phyloP scores from a whole-genome alignment of 2,888 invertebrate genomes.

The Tanypteryx hageni region DNA sequence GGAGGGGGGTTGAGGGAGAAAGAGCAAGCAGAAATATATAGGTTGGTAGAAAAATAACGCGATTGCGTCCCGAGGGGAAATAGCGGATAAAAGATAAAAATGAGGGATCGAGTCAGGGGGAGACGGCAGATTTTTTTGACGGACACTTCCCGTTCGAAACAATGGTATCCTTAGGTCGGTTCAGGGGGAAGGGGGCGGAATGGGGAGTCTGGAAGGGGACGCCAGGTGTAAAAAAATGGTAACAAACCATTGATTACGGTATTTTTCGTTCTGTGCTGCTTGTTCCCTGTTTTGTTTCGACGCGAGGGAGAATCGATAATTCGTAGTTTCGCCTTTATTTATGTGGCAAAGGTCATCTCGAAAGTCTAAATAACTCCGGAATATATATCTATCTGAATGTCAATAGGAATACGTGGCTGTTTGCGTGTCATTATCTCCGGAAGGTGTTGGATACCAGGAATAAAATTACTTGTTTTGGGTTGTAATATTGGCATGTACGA shows the following conservation, averaged over 20 bases:
- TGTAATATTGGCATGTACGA: too few species aligned
- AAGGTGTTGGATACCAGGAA: too few species aligned
- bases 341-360: background rate
- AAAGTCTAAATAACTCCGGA: background rate
- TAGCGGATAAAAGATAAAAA: conserved; percentile 32
- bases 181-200: background rate
- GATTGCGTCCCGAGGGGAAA: conserved; percentile 42
- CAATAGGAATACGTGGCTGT: too few species aligned
- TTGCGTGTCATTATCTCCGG: too few species aligned
- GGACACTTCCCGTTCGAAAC: conserved; percentile 54
- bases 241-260: conserved; percentile 7
- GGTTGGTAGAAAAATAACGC: conserved; percentile 46
- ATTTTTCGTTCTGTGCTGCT: background rate
- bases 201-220: background rate
- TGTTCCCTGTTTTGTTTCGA: background rate
- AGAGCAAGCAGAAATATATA: conserved; percentile 1
- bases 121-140: conserved; percentile 45
- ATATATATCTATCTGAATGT: background rate
- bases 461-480: too few species aligned
- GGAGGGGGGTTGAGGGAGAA: background rate
- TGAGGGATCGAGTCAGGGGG: background rate
- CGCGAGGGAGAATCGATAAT: background rate
- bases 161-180: conserved; percentile 28
- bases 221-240: conserved; percentile 13
- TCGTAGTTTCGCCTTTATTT: background rate